Base-by-base conservation (phyloP, 2,113 vertebrate genomes). In the Urocolius indicus region DNA sequence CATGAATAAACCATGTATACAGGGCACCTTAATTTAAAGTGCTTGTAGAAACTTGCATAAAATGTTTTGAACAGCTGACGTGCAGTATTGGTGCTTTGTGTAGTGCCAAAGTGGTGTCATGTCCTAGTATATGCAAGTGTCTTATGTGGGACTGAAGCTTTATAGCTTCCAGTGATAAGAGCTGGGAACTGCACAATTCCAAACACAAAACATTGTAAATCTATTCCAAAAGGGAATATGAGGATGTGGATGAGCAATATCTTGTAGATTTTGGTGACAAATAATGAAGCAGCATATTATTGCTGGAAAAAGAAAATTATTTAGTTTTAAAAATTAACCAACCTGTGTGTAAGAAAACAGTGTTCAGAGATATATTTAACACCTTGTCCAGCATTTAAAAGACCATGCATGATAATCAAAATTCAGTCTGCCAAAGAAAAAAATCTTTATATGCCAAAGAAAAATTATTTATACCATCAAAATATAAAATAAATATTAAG, bases 111-210 rank as follows among this genome's bases (percentile, higher is more conserved):
- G 91, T 84, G 81, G 93, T 88, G 86, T 92, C 92, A n/a, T 34
- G 62, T 90, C 69, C 68, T 89, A 52, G 34, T 65, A 62, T 76
- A 87, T 6, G 5, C 55, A 51, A 48, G n/a, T 77, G 36, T 46
- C 81, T 92, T 29, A 51, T 49, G 49, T 58, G 55, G 51, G 68
- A 84, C 89, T 32, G 62, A 51, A 89, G 69, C 87, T 90, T 95
- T 93, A 93, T 94, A 93, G 83, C 88, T 95, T 91, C 82, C 79
- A 91, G 65, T 75, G 93, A 93, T 59, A 68, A 68, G 52, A 93
- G 34, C 83, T 88, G 72, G 85, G 92, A 90, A 84, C 63, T 72
- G 87, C 91, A 89, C 66, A 89, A 54, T 93, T 89, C 38, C 46
- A 87, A 79, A 66, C 36, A 62, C 51, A 72, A 79, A 82, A 62